phyloP scores from a whole-genome alignment of 2,888 invertebrate species.

The Trichacis sp. region DNA sequence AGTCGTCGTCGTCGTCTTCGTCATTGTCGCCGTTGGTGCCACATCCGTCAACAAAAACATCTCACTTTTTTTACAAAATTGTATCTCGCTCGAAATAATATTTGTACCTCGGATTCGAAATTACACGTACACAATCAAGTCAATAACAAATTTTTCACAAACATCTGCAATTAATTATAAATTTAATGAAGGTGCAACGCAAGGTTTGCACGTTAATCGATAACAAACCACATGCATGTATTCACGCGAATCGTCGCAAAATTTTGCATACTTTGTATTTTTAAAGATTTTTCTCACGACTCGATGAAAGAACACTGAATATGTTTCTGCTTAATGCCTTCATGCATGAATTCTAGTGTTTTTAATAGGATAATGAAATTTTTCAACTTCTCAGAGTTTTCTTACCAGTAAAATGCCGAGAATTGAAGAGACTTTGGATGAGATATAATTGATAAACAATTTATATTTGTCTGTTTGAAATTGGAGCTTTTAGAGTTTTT shows the following conservation, averaged over 20 bases:
- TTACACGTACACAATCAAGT: not conserved
- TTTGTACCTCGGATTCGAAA: too few relatives aligned
- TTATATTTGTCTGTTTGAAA: too few relatives aligned
- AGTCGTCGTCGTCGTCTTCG: slow-evolving; percentile 5
- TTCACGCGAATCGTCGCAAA: not conserved
- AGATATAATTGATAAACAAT: too few relatives aligned
- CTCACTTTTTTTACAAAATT: not conserved
- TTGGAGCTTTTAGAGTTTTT: slow-evolving; percentile 4
- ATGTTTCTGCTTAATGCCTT: slow-evolving; percentile 25
- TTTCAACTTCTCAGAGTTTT: too few relatives aligned
- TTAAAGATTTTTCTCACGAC: too few relatives aligned
- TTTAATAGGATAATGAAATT: not conserved
- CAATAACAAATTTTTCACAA: not conserved
- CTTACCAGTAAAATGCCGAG: too few relatives aligned
- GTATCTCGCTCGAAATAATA: too few relatives aligned
- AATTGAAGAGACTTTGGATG: too few relatives aligned
- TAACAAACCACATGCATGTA: not conserved
- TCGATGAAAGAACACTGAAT: not conserved
- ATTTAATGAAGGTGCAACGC: slow-evolving; percentile 24
- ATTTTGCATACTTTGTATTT: too few relatives aligned
- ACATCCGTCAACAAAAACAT: too few relatives aligned
- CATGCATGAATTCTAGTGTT: slow-evolving; percentile 27
- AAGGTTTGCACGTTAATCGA: slow-evolving; percentile 5
- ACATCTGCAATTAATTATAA: not conserved
- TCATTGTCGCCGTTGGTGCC: slow-evolving; percentile 1